These are phyloP conservation scores for Amyelois transitella DNA, from an alignment of 1,140 invertebrate genomes.

Conservation along the genomic window DNA sequence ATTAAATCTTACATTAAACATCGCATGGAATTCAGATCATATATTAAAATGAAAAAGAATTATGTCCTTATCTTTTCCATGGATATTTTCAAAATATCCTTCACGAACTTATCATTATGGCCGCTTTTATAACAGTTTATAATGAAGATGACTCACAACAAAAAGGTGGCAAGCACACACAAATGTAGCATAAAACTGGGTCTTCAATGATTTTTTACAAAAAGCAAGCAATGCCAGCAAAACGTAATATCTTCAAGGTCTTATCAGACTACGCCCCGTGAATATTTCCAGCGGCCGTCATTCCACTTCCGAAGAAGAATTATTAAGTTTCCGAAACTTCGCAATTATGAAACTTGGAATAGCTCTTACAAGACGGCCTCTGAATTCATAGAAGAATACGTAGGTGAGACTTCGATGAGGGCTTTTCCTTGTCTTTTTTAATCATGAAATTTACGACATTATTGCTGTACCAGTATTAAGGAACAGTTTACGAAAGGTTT, in stretches of 20 bases:
- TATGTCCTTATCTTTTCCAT: too few species aligned
- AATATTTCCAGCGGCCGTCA: constrained; percentile 68
- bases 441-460: constrained; percentile 2
- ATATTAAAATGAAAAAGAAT: too few species aligned
- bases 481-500: too few species aligned
- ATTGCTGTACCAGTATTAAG: too few species aligned
- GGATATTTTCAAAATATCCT: too few species aligned
- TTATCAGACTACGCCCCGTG: constrained; percentile 59
- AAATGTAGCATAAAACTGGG: too few species aligned
- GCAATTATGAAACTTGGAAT: constrained; percentile 74
- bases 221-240: neutral
- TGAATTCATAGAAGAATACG: constrained; percentile 73
- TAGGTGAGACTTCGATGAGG: constrained; percentile 35
- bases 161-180: too few species aligned
- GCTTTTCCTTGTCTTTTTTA: constrained; percentile 34
- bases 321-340: constrained; percentile 73
- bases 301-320: constrained; percentile 72
- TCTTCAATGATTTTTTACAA: neutral
- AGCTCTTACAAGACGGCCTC: constrained; percentile 68
- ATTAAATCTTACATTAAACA: too few species aligned
- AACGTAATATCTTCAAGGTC: constrained; percentile 48
- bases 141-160: too few species aligned
- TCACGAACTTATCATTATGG: too few species aligned
- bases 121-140: too few species aligned
- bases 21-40: too few species aligned